Conservation (phyloP, 2,113 vertebrate species). For the Urocynchramus pylzowi region DNA sequence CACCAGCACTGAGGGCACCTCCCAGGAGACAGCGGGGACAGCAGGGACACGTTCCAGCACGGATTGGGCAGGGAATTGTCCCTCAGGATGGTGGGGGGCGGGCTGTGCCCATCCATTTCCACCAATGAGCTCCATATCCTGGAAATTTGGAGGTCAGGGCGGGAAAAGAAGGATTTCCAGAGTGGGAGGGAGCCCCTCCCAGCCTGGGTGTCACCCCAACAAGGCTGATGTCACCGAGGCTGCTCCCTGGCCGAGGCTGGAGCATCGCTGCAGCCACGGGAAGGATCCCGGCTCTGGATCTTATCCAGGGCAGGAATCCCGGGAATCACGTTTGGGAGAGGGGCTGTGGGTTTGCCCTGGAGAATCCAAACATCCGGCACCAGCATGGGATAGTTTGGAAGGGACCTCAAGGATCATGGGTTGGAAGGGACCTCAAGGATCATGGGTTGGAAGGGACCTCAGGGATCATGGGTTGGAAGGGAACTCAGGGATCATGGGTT, state of each 20-base stretch:
- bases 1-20: accelerated
- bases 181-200: background rate
- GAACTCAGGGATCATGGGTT: background rate
- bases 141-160: background rate
- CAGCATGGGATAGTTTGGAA: background rate
- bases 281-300: accelerated
- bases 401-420: no score
- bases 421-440: background rate
- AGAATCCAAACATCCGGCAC: background rate
- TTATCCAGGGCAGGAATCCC: background rate
- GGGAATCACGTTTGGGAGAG: background rate
- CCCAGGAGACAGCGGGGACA: background rate
- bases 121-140: accelerated
- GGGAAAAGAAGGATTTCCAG: background rate
- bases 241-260: background rate
- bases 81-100: background rate
- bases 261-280: background rate
- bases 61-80: background rate
- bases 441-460: no score
- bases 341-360: accelerated
- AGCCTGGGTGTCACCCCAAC: background rate
- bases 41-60: background rate
- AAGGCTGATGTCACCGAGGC: background rate
- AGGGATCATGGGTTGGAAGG: no score
- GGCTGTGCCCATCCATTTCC: background rate